phyloP scores from a whole-genome alignment of 2,113 vertebrate genomes.

The Pseudolaguvia tuberculata region DNA sequence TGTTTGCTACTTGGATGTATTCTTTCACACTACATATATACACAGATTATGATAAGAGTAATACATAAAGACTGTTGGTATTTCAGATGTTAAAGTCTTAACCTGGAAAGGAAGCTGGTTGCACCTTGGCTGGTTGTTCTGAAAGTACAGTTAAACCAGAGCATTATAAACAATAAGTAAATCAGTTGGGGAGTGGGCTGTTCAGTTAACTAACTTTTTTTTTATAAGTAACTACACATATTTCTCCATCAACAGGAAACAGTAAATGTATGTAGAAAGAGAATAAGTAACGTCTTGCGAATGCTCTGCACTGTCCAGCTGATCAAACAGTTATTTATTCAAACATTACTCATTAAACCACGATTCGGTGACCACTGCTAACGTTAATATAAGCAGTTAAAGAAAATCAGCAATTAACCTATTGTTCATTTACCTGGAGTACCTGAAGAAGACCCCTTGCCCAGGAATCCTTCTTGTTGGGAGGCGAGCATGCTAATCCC shows the following conservation, averaged over 20 bases:
- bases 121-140: not conserved
- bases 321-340: not conserved
- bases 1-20: not conserved
- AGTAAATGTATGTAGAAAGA: not conserved
- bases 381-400: not conserved
- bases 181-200: not conserved
- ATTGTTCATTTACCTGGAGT: too few relatives aligned
- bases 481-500: too few relatives aligned
- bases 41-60: not conserved
- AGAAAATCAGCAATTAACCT: too few relatives aligned
- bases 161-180: not conserved
- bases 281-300: not conserved
- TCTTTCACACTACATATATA: not conserved
- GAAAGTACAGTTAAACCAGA: not conserved
- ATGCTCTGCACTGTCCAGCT: too few relatives aligned
- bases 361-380: not conserved
- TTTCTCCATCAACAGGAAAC: not conserved
- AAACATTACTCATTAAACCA: not conserved
- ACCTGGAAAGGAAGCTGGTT: not conserved
- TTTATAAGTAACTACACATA: not conserved
- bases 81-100: not conserved
- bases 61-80: not conserved
- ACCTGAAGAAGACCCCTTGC: too few relatives aligned
- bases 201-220: slow-evolving; percentile 2
- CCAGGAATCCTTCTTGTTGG: too few relatives aligned